Conservation (phyloP, 2,888 invertebrate genomes). For the Ypsolopha scabrella region DNA sequence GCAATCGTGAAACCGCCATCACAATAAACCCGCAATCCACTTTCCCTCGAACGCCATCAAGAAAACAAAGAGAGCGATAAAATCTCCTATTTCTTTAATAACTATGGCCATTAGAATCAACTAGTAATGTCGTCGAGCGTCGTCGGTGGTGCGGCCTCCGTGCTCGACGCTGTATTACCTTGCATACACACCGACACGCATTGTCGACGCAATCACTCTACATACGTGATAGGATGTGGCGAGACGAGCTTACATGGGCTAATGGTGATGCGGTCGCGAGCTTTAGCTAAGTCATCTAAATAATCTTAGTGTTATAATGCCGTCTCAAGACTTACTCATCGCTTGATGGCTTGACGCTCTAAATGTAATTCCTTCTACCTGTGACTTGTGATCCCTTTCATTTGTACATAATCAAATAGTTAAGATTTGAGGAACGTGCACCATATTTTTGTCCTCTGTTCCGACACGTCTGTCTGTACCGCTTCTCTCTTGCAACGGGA, state of each 20-base stretch:
- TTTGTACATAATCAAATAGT: no score
- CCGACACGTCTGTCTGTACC: no score
- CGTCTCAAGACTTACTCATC: no score
- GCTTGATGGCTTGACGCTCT: no score
- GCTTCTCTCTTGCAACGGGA: no score
- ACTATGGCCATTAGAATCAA: slow-evolving; percentile 57
- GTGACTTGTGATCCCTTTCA: no score
- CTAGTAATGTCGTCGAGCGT: slow-evolving; percentile 34
- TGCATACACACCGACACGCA: background rate
- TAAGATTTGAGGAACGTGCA: no score
- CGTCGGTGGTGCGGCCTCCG: slow-evolving; percentile 20
- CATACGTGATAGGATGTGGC: background rate
- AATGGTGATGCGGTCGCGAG: background rate
- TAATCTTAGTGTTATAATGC: no score
- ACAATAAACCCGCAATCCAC: slow-evolving; percentile 26
- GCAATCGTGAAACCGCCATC: slow-evolving; percentile 17
- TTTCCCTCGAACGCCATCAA: slow-evolving; percentile 37
- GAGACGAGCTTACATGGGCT: background rate
- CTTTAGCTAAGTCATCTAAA: no score
- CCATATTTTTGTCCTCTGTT: no score
- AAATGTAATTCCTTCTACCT: no score
- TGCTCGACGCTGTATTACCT: slow-evolving; percentile 14
- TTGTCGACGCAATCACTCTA: background rate
- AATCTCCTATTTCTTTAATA: slow-evolving; percentile 64
- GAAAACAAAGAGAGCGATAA: slow-evolving; percentile 53